phyloP scores from a whole-genome alignment of 2,113 vertebrate species.

The Tympanuchus pallidicinctus region DNA sequence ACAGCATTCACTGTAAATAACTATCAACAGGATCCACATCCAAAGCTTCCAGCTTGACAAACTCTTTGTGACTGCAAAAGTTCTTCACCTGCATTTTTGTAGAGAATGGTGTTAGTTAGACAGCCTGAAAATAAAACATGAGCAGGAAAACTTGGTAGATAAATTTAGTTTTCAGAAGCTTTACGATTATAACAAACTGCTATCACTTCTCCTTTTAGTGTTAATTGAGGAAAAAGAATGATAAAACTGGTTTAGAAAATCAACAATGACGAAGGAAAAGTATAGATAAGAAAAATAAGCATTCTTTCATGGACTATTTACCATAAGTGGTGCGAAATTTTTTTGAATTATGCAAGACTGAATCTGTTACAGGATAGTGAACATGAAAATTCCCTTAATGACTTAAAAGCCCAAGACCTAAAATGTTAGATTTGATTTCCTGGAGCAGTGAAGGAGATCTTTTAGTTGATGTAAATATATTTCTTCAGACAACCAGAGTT shows the following conservation, averaged over 20 bases:
- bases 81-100: background rate
- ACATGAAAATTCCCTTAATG: slow-evolving; percentile 38
- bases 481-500: background rate
- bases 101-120: background rate
- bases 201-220: background rate
- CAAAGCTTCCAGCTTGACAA: background rate
- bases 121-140: background rate
- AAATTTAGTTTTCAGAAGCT: background rate
- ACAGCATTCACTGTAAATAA: background rate
- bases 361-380: background rate
- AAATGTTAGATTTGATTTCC: slow-evolving; percentile 2
- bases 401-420: slow-evolving; percentile 14
- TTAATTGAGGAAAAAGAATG: background rate
- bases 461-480: background rate
- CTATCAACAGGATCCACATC: background rate
- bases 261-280: background rate
- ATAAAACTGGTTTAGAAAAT: background rate
- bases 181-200: background rate
- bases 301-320: background rate
- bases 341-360: slow-evolving; percentile 31
- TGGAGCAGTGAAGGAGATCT: background rate
- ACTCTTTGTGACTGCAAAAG: background rate
- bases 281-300: background rate
- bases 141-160: background rate
- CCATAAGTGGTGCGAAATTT: background rate